These are phyloP conservation scores for Madoqua kirkii DNA, from an alignment of 2,113 vertebrate species.

Conservation along the genomic window DNA sequence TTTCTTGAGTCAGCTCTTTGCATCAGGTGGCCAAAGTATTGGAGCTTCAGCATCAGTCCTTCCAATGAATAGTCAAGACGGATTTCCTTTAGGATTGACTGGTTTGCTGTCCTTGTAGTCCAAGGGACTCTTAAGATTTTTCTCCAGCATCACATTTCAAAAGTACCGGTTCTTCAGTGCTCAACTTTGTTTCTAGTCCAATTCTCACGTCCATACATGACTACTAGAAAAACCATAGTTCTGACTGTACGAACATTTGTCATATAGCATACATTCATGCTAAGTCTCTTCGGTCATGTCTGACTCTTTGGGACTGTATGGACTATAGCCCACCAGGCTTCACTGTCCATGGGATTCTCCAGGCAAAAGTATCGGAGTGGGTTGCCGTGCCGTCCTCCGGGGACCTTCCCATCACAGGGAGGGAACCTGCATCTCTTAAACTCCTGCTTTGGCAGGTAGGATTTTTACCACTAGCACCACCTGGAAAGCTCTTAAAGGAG, in stretches of 20 bases:
- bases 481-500: not conserved
- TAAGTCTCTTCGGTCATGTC: not conserved
- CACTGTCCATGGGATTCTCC: not conserved
- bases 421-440: not conserved
- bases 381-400: not conserved
- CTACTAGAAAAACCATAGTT: not conserved
- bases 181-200: not conserved
- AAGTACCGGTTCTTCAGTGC: not conserved
- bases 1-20: too few species aligned
- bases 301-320: not conserved
- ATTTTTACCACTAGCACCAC: not conserved
- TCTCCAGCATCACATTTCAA: not conserved
- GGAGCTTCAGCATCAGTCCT: too few species aligned
- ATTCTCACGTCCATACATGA: not conserved
- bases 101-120: not conserved
- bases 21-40: too few species aligned
- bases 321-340: not conserved
- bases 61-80: too few species aligned
- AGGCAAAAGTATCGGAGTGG: not conserved
- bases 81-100: not conserved
- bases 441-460: not conserved
- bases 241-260: accelerated
- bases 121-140: not conserved
- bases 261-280: not conserved
- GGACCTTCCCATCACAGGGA: not conserved